Conservation (phyloP, 1,140 invertebrate species). For the Drosophila pectinifera region DNA sequence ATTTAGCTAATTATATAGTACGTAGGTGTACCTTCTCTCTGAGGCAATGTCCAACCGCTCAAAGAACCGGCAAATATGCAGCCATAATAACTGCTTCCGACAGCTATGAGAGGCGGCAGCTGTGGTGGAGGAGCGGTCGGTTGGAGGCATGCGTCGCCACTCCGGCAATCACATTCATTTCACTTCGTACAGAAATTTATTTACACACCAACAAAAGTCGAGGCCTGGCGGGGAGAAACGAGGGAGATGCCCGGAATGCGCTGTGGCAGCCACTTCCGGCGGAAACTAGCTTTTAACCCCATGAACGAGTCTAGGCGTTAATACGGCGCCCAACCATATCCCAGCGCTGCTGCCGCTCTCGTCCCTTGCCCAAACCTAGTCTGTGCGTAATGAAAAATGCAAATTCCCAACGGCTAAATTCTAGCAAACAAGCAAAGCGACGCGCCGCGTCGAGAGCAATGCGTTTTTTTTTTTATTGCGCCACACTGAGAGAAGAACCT, state of each 20-base stretch:
- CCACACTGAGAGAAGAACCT: conserved; percentile 18
- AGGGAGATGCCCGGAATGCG: conserved; percentile 45
- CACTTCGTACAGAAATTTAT: conserved; percentile 80
- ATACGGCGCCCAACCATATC: conserved; percentile 64
- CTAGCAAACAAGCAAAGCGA: conserved; percentile 81
- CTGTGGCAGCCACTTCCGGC: conserved; percentile 78
- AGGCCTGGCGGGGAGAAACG: not conserved
- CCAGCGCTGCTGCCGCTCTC: conserved; percentile 21
- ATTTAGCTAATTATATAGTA: not conserved
- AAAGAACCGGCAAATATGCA: conserved; percentile 69
- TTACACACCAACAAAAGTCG: conserved; percentile 61
- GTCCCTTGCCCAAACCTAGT: conserved; percentile 9
- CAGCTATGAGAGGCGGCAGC: conserved; percentile 38
- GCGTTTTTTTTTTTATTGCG: conserved; percentile 46
- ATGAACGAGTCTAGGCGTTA: conserved; percentile 82
- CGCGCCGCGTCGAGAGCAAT: conserved; percentile 69
- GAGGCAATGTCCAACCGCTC: conserved; percentile 5
- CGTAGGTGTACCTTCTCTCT: too few species aligned
- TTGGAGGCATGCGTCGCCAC: conserved; percentile 39
- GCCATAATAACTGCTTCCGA: conserved; percentile 76
- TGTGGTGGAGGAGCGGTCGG: conserved; percentile 7
- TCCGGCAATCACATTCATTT: conserved; percentile 81
- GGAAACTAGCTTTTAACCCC: conserved; percentile 83
- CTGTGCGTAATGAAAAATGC: conserved; percentile 81
- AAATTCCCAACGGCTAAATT: conserved; percentile 83